phyloP scores from a whole-genome alignment of 2,888 invertebrate genomes.

The Athalia rosae region DNA sequence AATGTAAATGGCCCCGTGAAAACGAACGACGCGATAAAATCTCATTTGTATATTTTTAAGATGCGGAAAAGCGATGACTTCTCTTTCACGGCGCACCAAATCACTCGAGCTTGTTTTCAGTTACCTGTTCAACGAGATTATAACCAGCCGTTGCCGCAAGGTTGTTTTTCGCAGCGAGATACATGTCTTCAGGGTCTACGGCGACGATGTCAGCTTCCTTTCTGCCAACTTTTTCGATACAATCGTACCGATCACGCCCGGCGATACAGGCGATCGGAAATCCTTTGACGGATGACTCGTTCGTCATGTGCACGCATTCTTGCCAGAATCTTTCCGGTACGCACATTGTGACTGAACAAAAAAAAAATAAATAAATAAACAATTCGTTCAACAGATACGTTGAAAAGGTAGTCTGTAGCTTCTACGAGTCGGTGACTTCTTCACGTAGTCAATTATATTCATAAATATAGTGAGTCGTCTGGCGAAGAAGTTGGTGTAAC shows the following conservation, averaged over 20 bases:
- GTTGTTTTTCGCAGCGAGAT: conserved; percentile 81
- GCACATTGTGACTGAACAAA: conserved; percentile 81
- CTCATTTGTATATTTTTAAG: not conserved
- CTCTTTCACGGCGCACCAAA: conserved; percentile 11
- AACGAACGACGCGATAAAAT: not conserved
- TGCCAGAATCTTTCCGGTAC: conserved; percentile 80
- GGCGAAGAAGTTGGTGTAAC: too few relatives aligned
- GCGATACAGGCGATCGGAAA: conserved; percentile 80
- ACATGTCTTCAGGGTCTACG: conserved; percentile 92
- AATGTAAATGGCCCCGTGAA: not conserved
- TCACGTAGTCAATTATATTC: too few relatives aligned
- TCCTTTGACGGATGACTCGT: conserved; percentile 77
- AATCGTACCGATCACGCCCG: conserved; percentile 86
- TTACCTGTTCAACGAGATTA: conserved; percentile 66
- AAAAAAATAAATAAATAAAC: conserved; percentile 51
- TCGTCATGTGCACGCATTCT: conserved; percentile 82
- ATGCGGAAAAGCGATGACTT: conserved; percentile 8
- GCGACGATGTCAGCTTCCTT: conserved; percentile 88
- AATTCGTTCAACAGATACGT: conserved; percentile 50
- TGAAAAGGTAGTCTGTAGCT: not conserved
- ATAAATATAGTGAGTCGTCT: too few relatives aligned
- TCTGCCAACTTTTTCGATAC: conserved; percentile 84
- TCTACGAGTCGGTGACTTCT: conserved; percentile 4
- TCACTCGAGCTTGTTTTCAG: not conserved
- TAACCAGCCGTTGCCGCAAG: conserved; percentile 61